Evolutionary conservation across 2,113 vertebrate genomes (phyloP).

Genomic region (Tupaia chinensis): DNA sequence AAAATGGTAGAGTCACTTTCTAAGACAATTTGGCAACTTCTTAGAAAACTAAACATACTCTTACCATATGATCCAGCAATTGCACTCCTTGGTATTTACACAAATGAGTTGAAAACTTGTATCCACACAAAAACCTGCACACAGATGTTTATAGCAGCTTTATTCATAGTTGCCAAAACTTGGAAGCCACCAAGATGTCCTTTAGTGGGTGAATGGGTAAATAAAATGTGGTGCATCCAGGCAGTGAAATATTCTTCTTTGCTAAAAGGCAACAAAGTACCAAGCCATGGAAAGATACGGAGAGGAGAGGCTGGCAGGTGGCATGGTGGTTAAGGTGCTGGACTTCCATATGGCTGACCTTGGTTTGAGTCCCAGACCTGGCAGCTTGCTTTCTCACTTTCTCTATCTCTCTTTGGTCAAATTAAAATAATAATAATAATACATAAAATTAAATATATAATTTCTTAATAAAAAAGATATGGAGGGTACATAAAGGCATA

Average conservation of each 20-base stretch:
- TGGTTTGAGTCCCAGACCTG: too few relatives aligned
- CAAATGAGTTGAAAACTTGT: conserved; percentile 37
- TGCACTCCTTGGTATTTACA: neutral
- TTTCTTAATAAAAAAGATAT: neutral
- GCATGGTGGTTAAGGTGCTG: too few relatives aligned
- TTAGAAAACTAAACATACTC: neutral
- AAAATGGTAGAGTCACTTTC: neutral
- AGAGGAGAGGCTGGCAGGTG: neutral
- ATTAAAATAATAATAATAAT: too few relatives aligned
- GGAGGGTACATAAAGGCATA: neutral
- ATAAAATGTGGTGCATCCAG: neutral
- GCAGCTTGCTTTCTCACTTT: too few relatives aligned
- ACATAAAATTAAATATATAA: too few relatives aligned
- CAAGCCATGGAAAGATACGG: neutral
- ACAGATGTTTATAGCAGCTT: neutral
- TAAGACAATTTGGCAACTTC: neutral
- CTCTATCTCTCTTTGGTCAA: too few relatives aligned
- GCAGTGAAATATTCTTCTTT: neutral
- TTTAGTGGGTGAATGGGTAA: neutral
- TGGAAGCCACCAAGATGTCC: neutral
- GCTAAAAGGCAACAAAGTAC: neutral
- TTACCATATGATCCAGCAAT: neutral
- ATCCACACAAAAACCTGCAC: neutral
- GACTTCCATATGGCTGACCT: too few relatives aligned
- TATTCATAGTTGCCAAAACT: neutral